Conservation (phyloP, 2,797 vertebrate genomes). For the Salmo trutta region DNA sequence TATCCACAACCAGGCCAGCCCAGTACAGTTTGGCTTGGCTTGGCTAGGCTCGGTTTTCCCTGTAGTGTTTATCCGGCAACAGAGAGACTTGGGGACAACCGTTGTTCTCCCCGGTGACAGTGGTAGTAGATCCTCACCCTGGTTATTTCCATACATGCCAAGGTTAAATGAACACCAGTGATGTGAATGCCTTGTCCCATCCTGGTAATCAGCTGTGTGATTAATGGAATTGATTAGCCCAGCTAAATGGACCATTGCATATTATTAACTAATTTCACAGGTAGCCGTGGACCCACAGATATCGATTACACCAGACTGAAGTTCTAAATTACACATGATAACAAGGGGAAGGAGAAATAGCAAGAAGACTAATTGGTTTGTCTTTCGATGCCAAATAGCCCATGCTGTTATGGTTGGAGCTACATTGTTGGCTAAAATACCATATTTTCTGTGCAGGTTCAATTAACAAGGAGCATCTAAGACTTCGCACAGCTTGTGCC, state of each 20-base stretch:
- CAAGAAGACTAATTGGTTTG: not conserved
- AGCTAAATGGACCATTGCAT: constrained; percentile 17
- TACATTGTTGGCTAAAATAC: not conserved
- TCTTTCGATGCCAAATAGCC: not conserved
- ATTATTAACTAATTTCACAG: constrained; percentile 32
- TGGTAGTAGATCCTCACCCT: constrained; percentile 11
- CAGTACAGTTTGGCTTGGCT: too few species aligned
- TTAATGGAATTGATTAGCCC: constrained; percentile 52
- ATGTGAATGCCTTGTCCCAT: constrained; percentile 38
- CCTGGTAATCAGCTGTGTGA: constrained; percentile 46
- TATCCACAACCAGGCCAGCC: too few species aligned
- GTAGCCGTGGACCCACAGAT: constrained; percentile 8
- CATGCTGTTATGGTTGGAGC: not conserved
- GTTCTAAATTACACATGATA: constrained; percentile 32
- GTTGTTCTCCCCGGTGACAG: not conserved
- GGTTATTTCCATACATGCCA: constrained; percentile 14
- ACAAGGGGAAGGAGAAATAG: not conserved
- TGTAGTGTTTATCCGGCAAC: not conserved
- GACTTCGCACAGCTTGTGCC: too few species aligned
- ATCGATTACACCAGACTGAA: constrained; percentile 13
- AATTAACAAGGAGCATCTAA: not conserved
- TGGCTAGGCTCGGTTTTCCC: too few species aligned
- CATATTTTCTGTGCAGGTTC: not conserved
- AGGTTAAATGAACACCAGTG: constrained; percentile 37
- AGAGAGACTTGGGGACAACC: not conserved